Evolutionary conservation across 2,797 vertebrate species (phyloP), one percentile per base, ranked within the genome.

Genomic region (Alexandromys oeconomus): DNA sequence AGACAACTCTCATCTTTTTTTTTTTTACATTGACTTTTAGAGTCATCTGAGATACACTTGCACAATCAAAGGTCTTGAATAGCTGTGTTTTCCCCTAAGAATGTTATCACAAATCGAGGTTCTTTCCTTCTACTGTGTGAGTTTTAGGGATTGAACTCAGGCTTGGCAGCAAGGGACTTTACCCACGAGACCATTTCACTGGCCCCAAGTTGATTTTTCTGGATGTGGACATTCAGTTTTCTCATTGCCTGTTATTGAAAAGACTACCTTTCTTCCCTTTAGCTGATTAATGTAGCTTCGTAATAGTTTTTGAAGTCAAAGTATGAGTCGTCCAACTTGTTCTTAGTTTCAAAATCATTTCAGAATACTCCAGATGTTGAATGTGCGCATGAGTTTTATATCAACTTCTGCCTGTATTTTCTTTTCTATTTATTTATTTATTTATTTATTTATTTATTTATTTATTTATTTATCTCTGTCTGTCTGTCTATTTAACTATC

Each of bases 291-390:
- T 76, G 61, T 91, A 91, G 76, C 63, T 95, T 84, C 63, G 31
- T 57, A 93, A 37, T 88, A 81, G 87, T 27, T 85, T 92, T 95
- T 96, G 69, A 92, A 93, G 67, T 76, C 29, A 73, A 37, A 54
- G 34, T 92, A 10, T 79, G 93, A 89, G 31, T 51, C 71, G 25
- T 95, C 65, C 67, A 95, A 79, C 6, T 43, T 88, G 71, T 65
- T 84, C 79, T 57, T 93, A 93, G 95, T 97, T 96, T 95, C 25
- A 89, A 96, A 92, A 93, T 88, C 15, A 61, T 76, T 92, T 96
- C 96, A 51, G 87, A 40, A 65, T 89, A 57, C 95, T 95, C 61
- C 91, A 78, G 74, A 89, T 97, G 37, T 94, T 85, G 65, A 37
- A 29, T 89, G 37, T 17, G 21, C 63, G 29, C 88, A 59, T 65